Percentiles rank a stretch among this genome's conserved stretches.
These are phyloP conservation scores for Tanytarsus gracilentus DNA, from an alignment of 2,888 invertebrate genomes.

Conservation along the genomic window DNA sequence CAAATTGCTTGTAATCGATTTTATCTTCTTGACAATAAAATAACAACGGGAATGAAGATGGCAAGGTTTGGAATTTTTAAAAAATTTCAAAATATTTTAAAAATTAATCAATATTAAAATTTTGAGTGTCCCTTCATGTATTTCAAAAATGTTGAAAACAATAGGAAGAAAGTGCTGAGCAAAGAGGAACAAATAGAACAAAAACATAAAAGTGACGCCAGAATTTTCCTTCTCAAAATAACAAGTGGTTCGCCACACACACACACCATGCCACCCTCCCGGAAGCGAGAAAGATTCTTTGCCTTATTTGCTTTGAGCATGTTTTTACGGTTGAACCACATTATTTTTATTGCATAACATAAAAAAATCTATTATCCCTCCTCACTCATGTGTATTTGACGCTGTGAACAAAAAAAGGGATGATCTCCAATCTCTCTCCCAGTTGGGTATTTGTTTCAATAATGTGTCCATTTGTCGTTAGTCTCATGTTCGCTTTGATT, in stretches of 20 bases:
- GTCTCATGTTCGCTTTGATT: conserved; percentile 2
- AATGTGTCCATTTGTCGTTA: conserved; percentile 26
- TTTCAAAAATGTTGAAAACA: background rate
- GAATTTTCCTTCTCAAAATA: conserved; percentile 3
- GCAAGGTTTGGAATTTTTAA: too few relatives aligned
- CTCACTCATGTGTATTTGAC: background rate
- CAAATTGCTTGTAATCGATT: too few relatives aligned
- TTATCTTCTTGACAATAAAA: too few relatives aligned
- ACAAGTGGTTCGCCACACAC: conserved; percentile 7
- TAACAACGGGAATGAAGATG: too few relatives aligned
- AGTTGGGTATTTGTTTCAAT: conserved; percentile 25
- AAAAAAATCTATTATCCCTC: conserved; percentile 25
- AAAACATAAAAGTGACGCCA: conserved; percentile 27
- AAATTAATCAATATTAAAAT: too few relatives aligned
- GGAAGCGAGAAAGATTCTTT: background rate
- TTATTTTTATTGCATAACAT: conserved; percentile 23
- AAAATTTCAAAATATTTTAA: too few relatives aligned
- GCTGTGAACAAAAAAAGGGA: background rate
- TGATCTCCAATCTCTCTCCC: too few relatives aligned
- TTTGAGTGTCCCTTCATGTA: too few relatives aligned
- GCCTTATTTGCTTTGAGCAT: conserved; percentile 1
- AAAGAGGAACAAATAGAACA: background rate
- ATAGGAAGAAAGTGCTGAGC: background rate
- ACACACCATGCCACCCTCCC: background rate
- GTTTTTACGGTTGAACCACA: conserved; percentile 27